Conservation (phyloP, 2,113 vertebrate species). For the Erythrolamprus reginae region DNA sequence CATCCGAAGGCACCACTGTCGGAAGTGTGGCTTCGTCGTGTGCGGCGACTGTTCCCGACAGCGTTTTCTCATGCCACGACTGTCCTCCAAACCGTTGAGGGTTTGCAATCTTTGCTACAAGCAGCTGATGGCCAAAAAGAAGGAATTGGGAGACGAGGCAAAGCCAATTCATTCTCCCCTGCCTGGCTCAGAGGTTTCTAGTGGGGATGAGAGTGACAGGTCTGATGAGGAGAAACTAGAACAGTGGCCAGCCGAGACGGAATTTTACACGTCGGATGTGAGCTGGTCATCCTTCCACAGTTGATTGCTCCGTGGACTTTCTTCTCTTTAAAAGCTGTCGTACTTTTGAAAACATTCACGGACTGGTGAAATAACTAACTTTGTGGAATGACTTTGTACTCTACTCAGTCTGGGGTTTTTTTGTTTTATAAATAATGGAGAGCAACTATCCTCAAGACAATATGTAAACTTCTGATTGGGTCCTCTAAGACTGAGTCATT, state of each 20-base stretch:
- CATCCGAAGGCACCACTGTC: conserved; percentile 85
- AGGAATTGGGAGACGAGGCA: conserved; percentile 41
- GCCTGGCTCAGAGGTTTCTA: conserved; percentile 57
- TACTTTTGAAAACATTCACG: neutral
- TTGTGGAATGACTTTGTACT: neutral
- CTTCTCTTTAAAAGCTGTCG: neutral
- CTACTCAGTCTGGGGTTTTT: neutral
- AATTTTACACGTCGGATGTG: conserved; percentile 65
- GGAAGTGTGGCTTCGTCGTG: conserved; percentile 85
- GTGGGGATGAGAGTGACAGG: conserved; percentile 70
- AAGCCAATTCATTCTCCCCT: neutral
- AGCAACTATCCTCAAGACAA: fast-evolving
- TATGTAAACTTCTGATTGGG: neutral
- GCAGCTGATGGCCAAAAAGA: conserved; percentile 57
- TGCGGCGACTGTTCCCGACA: conserved; percentile 79
- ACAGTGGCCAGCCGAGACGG: conserved; percentile 64
- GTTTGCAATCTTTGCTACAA: conserved; percentile 78
- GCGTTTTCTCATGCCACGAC: conserved; percentile 73
- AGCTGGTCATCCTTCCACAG: conserved; percentile 77
- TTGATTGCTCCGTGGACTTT: conserved; percentile 42
- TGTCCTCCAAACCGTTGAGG: conserved; percentile 76
- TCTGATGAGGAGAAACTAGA: conserved; percentile 58
- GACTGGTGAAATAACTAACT: neutral
- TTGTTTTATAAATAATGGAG: neutral
- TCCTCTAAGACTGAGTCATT: fast-evolving